A percentile compares a stretch with the other conserved stretches of the same genome.
These are phyloP conservation scores for Clarias laeviceps DNA, from an alignment of 2,797 vertebrate genomes.

Conservation along the genomic window DNA sequence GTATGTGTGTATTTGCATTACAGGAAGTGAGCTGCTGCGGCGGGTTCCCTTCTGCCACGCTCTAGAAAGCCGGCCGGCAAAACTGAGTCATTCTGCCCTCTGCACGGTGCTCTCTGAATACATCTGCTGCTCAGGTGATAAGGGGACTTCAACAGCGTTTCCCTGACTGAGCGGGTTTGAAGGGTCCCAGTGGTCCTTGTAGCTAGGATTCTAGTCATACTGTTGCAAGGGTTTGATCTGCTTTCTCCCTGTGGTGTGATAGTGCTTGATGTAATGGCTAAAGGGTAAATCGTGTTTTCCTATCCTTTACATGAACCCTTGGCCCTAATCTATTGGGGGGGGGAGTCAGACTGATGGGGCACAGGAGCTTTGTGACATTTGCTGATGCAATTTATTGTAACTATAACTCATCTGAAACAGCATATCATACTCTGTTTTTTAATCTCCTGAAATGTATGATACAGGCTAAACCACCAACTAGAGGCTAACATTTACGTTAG, in stretches of 20 bases:
- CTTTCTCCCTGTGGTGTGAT: background rate
- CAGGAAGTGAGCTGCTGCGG: constrained; percentile 37
- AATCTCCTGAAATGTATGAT: background rate
- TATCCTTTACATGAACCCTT: background rate
- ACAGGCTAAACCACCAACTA: background rate
- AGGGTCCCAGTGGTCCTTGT: constrained; percentile 10
- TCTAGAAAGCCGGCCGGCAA: constrained; percentile 31
- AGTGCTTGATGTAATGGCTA: background rate
- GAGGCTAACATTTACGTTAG: background rate
- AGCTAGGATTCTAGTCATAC: constrained; percentile 13
- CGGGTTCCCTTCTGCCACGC: constrained; percentile 38
- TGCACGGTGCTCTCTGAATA: background rate
- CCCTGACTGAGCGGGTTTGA: background rate
- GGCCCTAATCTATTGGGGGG: background rate
- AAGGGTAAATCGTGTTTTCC: background rate
- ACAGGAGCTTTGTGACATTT: background rate
- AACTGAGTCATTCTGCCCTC: constrained; percentile 30
- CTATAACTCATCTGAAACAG: background rate
- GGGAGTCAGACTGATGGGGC: background rate
- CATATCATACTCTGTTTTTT: background rate
- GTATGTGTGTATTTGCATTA: constrained; percentile 50
- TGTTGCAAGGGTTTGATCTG: background rate
- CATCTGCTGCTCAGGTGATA: background rate
- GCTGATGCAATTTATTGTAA: background rate
- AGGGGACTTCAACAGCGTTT: background rate